These are phyloP conservation scores for Chamaea fasciata DNA, from an alignment of 2,113 vertebrate species.

Conservation along the genomic window DNA sequence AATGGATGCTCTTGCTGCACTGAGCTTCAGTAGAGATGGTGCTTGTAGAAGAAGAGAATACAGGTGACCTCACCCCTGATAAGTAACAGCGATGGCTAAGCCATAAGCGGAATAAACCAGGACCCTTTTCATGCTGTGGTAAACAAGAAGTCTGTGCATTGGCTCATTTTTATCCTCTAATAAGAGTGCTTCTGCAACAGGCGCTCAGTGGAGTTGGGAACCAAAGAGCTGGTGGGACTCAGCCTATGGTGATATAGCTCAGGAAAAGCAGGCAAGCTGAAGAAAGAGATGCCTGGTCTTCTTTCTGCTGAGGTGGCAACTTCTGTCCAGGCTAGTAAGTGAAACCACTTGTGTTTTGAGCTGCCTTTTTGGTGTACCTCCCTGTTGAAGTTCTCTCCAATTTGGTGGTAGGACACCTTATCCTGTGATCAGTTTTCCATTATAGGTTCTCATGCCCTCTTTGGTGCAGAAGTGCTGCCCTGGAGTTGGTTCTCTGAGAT, in stretches of 20 bases:
- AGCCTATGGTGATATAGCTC: background rate
- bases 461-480: background rate
- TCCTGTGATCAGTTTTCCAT: background rate
- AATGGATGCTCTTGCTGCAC: background rate
- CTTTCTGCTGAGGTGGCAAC: background rate
- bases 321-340: background rate
- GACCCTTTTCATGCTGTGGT: background rate
- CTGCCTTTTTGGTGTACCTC: background rate
- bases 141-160: background rate
- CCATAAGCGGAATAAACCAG: background rate
- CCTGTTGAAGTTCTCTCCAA: background rate
- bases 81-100: background rate
- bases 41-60: background rate
- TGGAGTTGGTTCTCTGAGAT: background rate
- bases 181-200: background rate
- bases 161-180: background rate
- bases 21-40: background rate
- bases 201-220: rapidly evolving
- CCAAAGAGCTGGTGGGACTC: background rate
- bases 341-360: rapidly evolving
- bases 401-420: background rate
- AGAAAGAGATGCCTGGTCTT: background rate
- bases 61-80: background rate
- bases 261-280: background rate
- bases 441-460: background rate